phyloP scores from a whole-genome alignment of 2,113 vertebrate species.

The Ailurus styani region DNA sequence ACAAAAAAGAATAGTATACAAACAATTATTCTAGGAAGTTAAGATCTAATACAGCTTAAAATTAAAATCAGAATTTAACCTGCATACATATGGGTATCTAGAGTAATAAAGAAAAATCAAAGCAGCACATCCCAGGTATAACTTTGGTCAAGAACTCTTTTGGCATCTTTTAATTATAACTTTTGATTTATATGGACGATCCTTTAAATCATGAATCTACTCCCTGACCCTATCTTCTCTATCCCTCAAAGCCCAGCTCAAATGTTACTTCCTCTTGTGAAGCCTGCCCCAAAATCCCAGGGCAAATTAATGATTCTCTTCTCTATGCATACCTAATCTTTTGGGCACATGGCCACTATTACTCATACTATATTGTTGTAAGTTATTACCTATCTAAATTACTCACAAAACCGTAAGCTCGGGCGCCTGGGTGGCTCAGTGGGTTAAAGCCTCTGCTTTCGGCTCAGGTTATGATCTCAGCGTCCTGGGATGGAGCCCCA shows the following conservation, averaged over 20 bases:
- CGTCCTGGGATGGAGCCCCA: no score
- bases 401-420: neutral
- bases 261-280: neutral
- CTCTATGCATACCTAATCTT: neutral
- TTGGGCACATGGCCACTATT: neutral
- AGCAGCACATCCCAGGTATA: neutral
- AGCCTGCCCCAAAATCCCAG: neutral
- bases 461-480: no score
- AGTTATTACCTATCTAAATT: neutral
- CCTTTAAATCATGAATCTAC: neutral
- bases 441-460: no score
- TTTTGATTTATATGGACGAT: neutral
- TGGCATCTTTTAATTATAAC: neutral
- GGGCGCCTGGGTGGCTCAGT: no score
- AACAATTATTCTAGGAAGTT: neutral
- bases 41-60: neutral
- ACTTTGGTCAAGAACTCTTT: neutral
- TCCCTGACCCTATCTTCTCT: neutral
- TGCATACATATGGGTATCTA: neutral
- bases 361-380: neutral
- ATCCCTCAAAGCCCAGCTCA: neutral
- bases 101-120: neutral
- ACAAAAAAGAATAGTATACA: neutral
- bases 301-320: neutral
- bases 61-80: constrained; percentile 26